Conservation (phyloP, 1,140 invertebrate genomes). For the Heliconius nattereri region DNA sequence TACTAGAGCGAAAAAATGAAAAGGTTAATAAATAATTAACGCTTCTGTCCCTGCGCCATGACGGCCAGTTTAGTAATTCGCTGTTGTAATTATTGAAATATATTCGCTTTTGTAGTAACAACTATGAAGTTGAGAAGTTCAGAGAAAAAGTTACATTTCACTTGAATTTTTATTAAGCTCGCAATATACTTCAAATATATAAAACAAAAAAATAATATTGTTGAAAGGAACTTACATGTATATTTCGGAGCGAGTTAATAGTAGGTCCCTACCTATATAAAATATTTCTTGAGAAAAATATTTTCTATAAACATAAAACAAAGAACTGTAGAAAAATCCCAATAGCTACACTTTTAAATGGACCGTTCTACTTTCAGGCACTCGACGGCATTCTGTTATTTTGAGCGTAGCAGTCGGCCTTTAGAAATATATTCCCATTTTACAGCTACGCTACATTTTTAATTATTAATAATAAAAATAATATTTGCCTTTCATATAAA, state of each 20-base stretch:
- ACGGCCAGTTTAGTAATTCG: too few relatives aligned
- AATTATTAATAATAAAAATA: not conserved
- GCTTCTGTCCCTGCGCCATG: too few relatives aligned
- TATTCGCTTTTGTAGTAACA: too few relatives aligned
- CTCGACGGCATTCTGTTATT: slow-evolving; percentile 22
- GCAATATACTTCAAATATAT: too few relatives aligned
- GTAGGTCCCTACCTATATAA: not conserved
- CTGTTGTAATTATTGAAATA: too few relatives aligned
- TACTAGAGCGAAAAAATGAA: too few relatives aligned
- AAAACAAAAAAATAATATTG: too few relatives aligned
- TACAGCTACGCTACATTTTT: not conserved
- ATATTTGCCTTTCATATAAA: not conserved
- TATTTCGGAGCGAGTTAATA: not conserved
- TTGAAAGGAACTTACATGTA: too few relatives aligned
- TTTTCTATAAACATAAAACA: slow-evolving; percentile 21
- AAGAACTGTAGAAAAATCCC: slow-evolving; percentile 23
- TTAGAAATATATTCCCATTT: slow-evolving; percentile 1
- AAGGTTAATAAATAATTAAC: too few relatives aligned
- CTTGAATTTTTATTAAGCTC: too few relatives aligned
- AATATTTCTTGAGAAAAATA: slow-evolving; percentile 15
- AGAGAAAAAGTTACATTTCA: too few relatives aligned
- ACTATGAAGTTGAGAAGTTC: too few relatives aligned
- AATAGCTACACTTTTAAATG: slow-evolving; percentile 30
- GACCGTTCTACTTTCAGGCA: slow-evolving; percentile 21
- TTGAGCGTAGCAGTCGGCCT: slow-evolving; percentile 13